Conservation (phyloP, 2,113 vertebrate genomes). For the Phodopus roborovskii region DNA sequence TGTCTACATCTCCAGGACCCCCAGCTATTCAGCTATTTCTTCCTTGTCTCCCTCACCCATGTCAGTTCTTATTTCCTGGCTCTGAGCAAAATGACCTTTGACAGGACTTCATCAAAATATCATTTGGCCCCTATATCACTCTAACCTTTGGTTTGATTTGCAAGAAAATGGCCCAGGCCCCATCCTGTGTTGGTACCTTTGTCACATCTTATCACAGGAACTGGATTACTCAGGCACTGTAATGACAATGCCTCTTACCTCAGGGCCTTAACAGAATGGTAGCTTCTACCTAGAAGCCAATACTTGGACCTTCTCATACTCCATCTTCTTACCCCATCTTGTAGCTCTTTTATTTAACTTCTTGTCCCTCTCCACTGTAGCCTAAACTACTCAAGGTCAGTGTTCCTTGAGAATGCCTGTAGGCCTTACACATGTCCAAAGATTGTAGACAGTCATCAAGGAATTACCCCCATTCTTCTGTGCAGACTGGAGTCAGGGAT, state of each 20-base stretch:
- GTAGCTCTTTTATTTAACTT: not conserved
- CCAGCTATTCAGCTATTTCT: not conserved
- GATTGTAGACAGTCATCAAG: not conserved
- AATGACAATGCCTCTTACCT: not conserved
- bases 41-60: not conserved
- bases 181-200: too few relatives aligned
- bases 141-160: not conserved
- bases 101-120: not conserved
- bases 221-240: not conserved
- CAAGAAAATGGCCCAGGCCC: not conserved
- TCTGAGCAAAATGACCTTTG: not conserved
- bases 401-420: not conserved
- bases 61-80: not conserved
- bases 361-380: not conserved
- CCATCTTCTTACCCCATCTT: not conserved
- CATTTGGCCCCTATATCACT: not conserved
- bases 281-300: not conserved
- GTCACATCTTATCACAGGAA: not conserved
- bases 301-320: not conserved
- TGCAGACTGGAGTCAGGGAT: not conserved
- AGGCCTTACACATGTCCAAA: not conserved
- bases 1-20: not conserved
- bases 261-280: not conserved
- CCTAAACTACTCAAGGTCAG: not conserved
- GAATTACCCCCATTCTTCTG: not conserved